Conservation (phyloP, 2,113 vertebrate species). For the Pygoscelis adeliae region DNA sequence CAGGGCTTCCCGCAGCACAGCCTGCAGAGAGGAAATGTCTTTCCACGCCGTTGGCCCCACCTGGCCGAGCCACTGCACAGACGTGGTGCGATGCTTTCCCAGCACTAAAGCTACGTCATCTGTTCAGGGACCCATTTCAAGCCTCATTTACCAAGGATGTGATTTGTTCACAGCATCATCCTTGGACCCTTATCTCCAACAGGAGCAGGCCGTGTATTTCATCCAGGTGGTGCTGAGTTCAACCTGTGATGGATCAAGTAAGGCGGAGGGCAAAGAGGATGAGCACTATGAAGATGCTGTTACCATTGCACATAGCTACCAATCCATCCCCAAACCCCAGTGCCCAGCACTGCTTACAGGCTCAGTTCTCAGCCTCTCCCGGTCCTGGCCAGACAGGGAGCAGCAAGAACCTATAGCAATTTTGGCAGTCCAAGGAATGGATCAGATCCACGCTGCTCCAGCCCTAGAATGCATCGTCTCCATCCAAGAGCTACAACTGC, state of each 20-base stretch:
- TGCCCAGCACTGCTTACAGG: background rate
- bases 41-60: background rate
- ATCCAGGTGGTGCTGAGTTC: background rate
- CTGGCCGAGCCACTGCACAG: background rate
- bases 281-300: fast-evolving
- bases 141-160: fast-evolving
- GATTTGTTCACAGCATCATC: background rate
- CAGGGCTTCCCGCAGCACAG: background rate
- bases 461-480: background rate
- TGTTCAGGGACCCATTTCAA: fast-evolving
- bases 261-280: background rate
- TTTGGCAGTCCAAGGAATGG: background rate
- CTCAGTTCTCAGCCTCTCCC: background rate
- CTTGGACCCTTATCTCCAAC: too few relatives aligned
- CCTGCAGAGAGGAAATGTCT: background rate
- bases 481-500: background rate
- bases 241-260: background rate
- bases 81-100: fast-evolving
- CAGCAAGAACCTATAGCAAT: background rate
- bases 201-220: background rate
- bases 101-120: fast-evolving
- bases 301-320: background rate
- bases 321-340: background rate
- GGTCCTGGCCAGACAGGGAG: background rate
- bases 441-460: background rate